A percentile compares a stretch with the other conserved stretches of the same genome.
Evolutionary conservation across 2,797 vertebrate genomes (phyloP).

Genomic region (Urocyon cinereoargenteus): DNA sequence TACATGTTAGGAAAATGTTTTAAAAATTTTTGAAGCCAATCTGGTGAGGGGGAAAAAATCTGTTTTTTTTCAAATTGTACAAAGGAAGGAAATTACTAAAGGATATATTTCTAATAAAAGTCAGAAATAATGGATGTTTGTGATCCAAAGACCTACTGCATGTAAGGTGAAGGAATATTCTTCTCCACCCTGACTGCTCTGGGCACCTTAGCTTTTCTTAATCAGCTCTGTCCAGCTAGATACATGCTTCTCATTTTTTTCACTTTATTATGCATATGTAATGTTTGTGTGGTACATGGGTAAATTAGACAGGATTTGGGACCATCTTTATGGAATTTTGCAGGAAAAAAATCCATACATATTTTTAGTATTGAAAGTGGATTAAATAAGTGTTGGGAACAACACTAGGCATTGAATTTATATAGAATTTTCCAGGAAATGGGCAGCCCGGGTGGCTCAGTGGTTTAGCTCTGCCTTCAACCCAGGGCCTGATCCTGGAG

Average conservation of each 20-base stretch:
- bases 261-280: not conserved
- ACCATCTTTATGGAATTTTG: not conserved
- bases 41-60: slow-evolving; percentile 38
- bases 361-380: not conserved
- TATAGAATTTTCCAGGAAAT: not conserved
- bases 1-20: slow-evolving; percentile 58
- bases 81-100: slow-evolving; percentile 46
- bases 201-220: not conserved
- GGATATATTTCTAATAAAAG: not conserved
- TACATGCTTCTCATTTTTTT: not conserved
- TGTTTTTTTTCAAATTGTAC: slow-evolving; percentile 38
- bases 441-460: too few species aligned
- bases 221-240: not conserved
- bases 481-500: too few species aligned
- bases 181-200: not conserved
- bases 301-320: not conserved
- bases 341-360: not conserved
- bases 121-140: not conserved
- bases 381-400: not conserved
- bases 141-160: not conserved
- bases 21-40: slow-evolving; percentile 52
- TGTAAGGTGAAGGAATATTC: not conserved
- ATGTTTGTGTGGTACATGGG: not conserved
- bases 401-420: not conserved
- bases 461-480: too few species aligned